Base-by-base conservation (phyloP, 2,113 vertebrate genomes). In the Cardinalis cardinalis region DNA sequence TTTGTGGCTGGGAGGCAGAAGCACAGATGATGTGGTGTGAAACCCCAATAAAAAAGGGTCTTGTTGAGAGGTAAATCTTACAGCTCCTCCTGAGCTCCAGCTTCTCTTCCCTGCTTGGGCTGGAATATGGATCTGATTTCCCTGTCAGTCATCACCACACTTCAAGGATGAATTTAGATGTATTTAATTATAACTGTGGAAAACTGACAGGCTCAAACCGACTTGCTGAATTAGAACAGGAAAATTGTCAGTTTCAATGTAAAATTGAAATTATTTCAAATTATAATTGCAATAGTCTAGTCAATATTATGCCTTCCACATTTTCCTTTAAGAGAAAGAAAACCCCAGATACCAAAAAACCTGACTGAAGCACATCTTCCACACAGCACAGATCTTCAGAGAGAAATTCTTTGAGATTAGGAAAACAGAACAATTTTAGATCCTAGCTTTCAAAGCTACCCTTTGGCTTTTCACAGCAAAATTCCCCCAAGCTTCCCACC, bases 291-390 rank as follows among this genome's bases (percentile, higher is more conserved):
- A 75, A 81, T 24, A 72, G 38, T 76, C 90, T 87, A 65, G 88
- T 88, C 95, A 95, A 93, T 95, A 93, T 93, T 92, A 75, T 81
- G 83, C 65, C 85, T 72, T 72, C 84, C 60, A 59, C 36, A 21
- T 70, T 87, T 82, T 59, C 36, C 14, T 76, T 64, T 24, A 61
- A 59, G n/a, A 82, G 51, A 72, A 92, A 82, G 58, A 75, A 94
- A 79, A 11, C 18, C 58, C 80, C n/a, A 66, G 77, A 53, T 32
- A 60, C 63, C 46, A 85, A 58, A 58, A 31, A 66, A 8, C 29
- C n/a, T 34, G 68, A 68, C 41, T 66, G 36, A 66, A 73, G 16
- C 1, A 4, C 3, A 5, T 74, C 83, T 93, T 61, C 23, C 32
- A 34, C 41, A 21, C 9, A 52, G 36, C 6, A n/a, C 25, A 72